Base-by-base conservation (phyloP, 2,888 invertebrate genomes). In the Dasypolia templi region DNA sequence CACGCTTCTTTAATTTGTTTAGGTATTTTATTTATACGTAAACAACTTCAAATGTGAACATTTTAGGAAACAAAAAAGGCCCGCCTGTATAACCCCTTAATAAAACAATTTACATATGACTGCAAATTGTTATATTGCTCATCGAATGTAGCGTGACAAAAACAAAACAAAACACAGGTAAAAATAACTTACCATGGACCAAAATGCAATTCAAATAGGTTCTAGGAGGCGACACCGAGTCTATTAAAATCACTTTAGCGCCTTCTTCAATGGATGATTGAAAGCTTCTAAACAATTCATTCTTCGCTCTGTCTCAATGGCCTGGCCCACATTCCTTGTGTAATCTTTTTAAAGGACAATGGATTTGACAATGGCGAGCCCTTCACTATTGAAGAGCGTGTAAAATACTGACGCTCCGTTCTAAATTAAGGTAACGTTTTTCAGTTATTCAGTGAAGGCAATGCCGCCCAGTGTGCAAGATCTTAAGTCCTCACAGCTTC, bases 171-270 rank as follows among this genome's bases (percentile, higher is more conserved):
- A 81, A 4, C 72, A 29, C 42, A 79, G 93, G 93, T 94, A 95
- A 89, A 88, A 89, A 88, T 17, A 86, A 88, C 82, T 90, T 86
- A 92, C 89, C 93, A 93, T 91, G 91, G 92, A 77, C 92, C 89
- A 89, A 92, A 93, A 94, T 92, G 91, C 89, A 92, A 93, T 91
- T 92, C 90, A 93, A 92, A 94, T 93, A 89, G 90, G 92, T 94
- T 93, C 91, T 92, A 66, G 79, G 90, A 93, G 96, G 96, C 96
- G 96, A 96, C 96, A 89, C 86, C 74, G 85, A 95, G 96, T 96
- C 96, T 96, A 96, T 96, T 96, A 96, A 96, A 96, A 92, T 94
- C 92, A 89, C 92, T 95, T 95, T 95, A 94, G 95, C 95, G 94
- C 95, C 94, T 91, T 88, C 90, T 89, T 95, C 94, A 95, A 95